Percentiles rank a stretch among this genome's conserved stretches.
Conservation (phyloP, 1,140 invertebrate genomes). For the Monomorium pharaonis region DNA sequence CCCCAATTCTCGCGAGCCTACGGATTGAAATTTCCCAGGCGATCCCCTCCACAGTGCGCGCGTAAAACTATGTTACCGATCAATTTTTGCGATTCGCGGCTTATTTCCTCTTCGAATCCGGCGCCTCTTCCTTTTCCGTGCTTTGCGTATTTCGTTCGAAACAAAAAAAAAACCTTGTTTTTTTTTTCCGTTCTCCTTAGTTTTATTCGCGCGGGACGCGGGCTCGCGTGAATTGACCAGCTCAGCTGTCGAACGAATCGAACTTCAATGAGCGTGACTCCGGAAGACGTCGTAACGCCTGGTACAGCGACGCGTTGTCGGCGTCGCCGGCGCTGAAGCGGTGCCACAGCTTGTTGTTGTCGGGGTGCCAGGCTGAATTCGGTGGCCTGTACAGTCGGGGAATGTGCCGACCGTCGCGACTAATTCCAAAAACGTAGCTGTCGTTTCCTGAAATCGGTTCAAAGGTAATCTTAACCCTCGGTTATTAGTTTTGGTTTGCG, state of each 20-base stretch:
- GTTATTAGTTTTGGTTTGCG: no score
- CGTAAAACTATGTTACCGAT: neutral
- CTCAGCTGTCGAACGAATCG: constrained; percentile 78
- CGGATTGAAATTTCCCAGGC: neutral
- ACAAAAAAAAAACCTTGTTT: neutral
- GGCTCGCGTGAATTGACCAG: constrained; percentile 2
- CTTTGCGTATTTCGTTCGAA: neutral
- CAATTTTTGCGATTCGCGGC: neutral
- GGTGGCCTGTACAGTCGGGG: constrained; percentile 63
- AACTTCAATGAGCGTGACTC: constrained; percentile 80
- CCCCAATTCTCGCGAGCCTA: neutral
- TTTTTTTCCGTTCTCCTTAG: neutral
- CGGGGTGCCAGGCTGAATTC: constrained; percentile 69
- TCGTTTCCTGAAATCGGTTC: constrained; percentile 63
- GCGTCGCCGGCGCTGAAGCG: constrained; percentile 82
- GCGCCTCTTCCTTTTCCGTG: neutral
- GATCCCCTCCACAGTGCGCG: neutral
- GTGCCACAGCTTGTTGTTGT: constrained; percentile 76
- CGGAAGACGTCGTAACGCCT: constrained; percentile 75
- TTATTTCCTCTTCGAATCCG: neutral
- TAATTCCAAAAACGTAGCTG: constrained; percentile 65
- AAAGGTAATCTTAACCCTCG: neutral
- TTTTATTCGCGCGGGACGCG: neutral
- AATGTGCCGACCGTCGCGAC: constrained; percentile 57
- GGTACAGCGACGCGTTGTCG: constrained; percentile 77